Conservation (phyloP, 2,797 vertebrate species). For the Iguana delicatissima region DNA sequence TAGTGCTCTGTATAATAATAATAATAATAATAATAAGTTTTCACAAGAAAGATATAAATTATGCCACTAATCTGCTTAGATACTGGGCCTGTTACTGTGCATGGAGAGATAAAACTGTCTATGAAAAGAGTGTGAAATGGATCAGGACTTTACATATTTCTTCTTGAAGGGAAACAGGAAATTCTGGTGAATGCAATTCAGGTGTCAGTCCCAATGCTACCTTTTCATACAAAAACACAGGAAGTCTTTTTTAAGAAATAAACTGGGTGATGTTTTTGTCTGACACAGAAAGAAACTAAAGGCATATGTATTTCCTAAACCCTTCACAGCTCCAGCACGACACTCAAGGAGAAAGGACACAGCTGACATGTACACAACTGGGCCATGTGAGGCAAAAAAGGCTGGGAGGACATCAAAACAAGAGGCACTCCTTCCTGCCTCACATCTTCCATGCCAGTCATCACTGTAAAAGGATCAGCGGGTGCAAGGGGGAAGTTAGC, state of each 20-base stretch:
- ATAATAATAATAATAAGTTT: conserved; percentile 14
- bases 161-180: conserved; percentile 15
- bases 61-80: conserved; percentile 23
- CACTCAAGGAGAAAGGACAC: conserved; percentile 37
- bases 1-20: conserved; percentile 35
- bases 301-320: conserved; percentile 22
- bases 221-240: background rate
- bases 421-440: background rate
- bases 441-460: background rate
- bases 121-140: conserved; percentile 15
- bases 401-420: conserved; percentile 6
- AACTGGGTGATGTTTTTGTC: background rate
- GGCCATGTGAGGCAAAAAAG: conserved; percentile 41
- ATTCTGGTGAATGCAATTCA: conserved; percentile 8
- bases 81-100: background rate
- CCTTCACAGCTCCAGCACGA: conserved; percentile 25
- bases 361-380: conserved; percentile 24
- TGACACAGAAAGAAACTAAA: conserved; percentile 26
- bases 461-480: background rate
- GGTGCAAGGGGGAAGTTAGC: conserved; percentile 7
- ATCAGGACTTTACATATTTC: background rate
- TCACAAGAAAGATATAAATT: conserved; percentile 33
- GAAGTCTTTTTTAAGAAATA: background rate
- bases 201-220: conserved; percentile 1
- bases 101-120: background rate